Conservation (phyloP, 2,113 vertebrate species). For the Clarias batrachus region DNA sequence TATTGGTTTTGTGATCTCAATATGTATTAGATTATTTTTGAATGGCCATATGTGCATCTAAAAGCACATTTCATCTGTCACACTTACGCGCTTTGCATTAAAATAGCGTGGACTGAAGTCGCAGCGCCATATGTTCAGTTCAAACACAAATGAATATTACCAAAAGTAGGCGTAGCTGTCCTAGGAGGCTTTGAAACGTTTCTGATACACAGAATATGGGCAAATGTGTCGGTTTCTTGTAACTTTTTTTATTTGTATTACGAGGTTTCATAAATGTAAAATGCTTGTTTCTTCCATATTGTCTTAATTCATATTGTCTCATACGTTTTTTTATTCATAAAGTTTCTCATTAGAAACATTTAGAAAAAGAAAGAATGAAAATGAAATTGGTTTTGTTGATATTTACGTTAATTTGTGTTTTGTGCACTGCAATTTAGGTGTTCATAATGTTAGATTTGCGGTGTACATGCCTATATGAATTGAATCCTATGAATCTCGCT, state of each 20-base stretch:
- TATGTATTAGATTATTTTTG: too few species aligned
- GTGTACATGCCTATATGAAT: not conserved
- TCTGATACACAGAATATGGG: not conserved
- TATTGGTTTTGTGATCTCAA: not conserved
- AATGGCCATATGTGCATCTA: not conserved
- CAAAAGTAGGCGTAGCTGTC: not conserved
- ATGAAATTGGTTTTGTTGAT: not conserved
- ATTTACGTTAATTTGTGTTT: not conserved
- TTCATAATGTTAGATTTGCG: not conserved
- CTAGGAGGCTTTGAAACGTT: too few species aligned
- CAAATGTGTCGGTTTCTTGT: not conserved
- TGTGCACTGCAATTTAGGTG: not conserved
- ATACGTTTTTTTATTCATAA: not conserved
- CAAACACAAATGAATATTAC: not conserved
- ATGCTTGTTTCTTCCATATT: not conserved
- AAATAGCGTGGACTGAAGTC: not conserved
- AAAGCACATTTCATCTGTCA: not conserved
- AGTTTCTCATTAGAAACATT: not conserved
- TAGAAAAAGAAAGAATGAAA: not conserved
- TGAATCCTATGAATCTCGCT: too few species aligned
- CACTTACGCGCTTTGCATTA: slow-evolving; percentile 14
- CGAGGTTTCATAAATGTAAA: too few species aligned
- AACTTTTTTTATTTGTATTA: not conserved
- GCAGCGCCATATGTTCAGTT: slow-evolving; percentile 19
- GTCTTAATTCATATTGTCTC: not conserved